Base-by-base conservation (phyloP, 1,140 invertebrate species). In the Bactericera cockerelli region DNA sequence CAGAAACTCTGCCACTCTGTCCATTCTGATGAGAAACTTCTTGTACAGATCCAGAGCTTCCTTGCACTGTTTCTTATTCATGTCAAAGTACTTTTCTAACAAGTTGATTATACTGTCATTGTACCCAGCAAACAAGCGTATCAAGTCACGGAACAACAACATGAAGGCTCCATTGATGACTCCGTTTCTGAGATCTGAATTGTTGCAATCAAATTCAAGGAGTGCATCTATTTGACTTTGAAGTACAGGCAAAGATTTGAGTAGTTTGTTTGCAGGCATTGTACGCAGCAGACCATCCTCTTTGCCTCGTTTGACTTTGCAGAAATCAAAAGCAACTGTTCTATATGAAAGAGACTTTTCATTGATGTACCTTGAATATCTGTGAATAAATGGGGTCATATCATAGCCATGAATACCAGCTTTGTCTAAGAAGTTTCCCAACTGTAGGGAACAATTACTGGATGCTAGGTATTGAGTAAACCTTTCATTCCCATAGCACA, bases 51-150 rank as follows among this genome's bases (percentile, higher is more conserved):
- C 97, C 68, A 99, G 79, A 62, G 93, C 95, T 72, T 99, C 95
- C 69, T 92, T 81, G 69, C 91, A 95, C 68, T 90, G 88, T 72
- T 99, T 99, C 72, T 98, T 99, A 75, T 99, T 98, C 94, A 99
- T 98, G 72, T 98, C 93, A 76, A 99, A 99, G 77, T 94, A 99
- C 76, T 99, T 96, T 75, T 95, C 93, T 74, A 99, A 77, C 64
- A 99, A 80, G 79, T 99, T 99, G 68, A 99, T 99, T 65, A 99
- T 95, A 64, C 93, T 96, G 76, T 99, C 96, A 74, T 99, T 99
- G 76, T 99, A 99, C 72, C 95, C 97, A 55, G 96, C 97, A 80
- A 99, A 99, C 59, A 99, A 77, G 66, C 96, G 82, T 71, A 99
- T 99, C 65, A 99, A 82, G 80, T 99, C 97, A 74, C 95, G 82